Evolutionary conservation across 2,113 vertebrate species (phyloP), one percentile per base, ranked within the genome.

Genomic region (Tricholaema leucomelas): DNA sequence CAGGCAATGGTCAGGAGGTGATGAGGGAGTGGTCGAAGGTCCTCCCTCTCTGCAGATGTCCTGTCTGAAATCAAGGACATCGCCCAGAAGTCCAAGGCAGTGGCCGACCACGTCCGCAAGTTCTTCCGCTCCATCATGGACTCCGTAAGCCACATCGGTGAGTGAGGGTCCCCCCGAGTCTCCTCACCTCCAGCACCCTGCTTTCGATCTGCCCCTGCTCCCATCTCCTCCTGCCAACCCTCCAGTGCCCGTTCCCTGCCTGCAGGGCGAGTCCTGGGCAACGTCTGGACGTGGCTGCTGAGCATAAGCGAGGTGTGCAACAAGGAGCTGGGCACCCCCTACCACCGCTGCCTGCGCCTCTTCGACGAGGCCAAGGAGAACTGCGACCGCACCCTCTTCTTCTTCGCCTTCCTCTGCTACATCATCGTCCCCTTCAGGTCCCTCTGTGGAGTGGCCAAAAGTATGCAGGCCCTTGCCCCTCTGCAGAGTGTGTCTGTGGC

Each of bases 231-330:
- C 16, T 14, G 19, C 20, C 42, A 0, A 1, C 31, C 65, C 42
- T 64, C 33, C 27, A n/a, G 12, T 0, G 1, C 30, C 15, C 0
- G 0, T 33, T 59, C 40, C 15, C 23, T 4, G 31, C 63, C 66
- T 1, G 5, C 97, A 99, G 98, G 97, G 74, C 97, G 97, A 46
- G 84, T 90, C 35, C 97, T 99, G 60, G 97, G 90, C 67, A 99
- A 98, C 0, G 97, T 98, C 36, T 97, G 98, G 89, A 92, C 95
- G 44, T 99, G 99, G 98, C 95, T 99, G 69, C 78, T 91, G 1
- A 96, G 91, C 58, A 90, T 99, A 0, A 98, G 98, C 0, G 91
- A 96, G 0, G 7, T 98, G 17, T 99, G 99, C 61, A 99, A 99
- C 63, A 28, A 77, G 0, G 97, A 98, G 48, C 73, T 99, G 93